Base-by-base conservation (phyloP, 2,888 invertebrate species). In the Gymnosoma rotundatum region DNA sequence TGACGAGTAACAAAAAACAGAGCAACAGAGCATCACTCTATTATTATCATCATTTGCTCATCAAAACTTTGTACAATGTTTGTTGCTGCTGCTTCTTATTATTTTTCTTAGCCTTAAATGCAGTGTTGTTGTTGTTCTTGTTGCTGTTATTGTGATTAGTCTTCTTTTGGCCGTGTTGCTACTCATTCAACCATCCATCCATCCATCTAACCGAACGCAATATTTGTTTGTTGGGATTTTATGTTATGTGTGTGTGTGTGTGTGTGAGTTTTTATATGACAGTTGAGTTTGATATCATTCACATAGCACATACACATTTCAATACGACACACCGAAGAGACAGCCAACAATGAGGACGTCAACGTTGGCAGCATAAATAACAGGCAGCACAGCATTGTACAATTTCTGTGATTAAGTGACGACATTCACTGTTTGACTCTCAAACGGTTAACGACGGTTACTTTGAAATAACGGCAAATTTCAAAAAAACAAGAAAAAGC, bases 401-500 rank as follows among this genome's bases (percentile, higher is more conserved):
- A 76, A 76, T 80, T 73, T 81, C 81, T 76, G 87, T 86, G 87
- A 86, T 87, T 87, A 86, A 83, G 87, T 87, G 86, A 85, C 86
- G 86, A 85, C 90, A 90, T 91, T 90, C 90, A 89, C 90, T 90
- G 90, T 90, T 89, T 89, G 90, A 90, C 90, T 89, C 90, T 91
- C 89, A 89, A 89, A 89, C 89, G 90, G 89, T 89, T 88, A 90
- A 91, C 90, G 91, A 90, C 90, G 89, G 90, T 82, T 81, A 72
- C 69, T 86, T 76, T 67, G 60, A 75, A 25, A 83, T 70, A 86
- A 76, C 83, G 69, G 81, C 52, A 78, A 70, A 80, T 61, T 56
- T 80, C 52, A 50, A 60, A 36, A 70, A 52, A 66, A 69, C 50
- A 74, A 74, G 58, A 63, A 74, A 79, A 83, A 61, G 52, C 69